phyloP scores from a whole-genome alignment of 2,113 vertebrate genomes.

The Mormoops blainvillei region DNA sequence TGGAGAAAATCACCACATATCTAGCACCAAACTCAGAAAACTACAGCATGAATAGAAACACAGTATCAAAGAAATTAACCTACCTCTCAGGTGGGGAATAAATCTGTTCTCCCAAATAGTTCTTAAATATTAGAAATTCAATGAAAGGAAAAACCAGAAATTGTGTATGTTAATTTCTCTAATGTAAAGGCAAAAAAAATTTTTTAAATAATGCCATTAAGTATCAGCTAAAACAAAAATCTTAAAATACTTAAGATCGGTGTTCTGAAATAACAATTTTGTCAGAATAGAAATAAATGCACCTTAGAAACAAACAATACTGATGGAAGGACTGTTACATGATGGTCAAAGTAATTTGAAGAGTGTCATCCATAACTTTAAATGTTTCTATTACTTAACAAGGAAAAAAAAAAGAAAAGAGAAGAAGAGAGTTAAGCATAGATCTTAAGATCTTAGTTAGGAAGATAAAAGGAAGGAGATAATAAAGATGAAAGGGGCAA shows the following conservation, averaged over 20 bases:
- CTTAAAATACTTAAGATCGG: not conserved
- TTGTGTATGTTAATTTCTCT: not conserved
- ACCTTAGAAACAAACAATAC: not conserved
- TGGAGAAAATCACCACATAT: not conserved
- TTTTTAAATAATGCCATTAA: not conserved
- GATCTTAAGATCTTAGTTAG: slow-evolving; percentile 20
- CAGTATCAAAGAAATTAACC: not conserved
- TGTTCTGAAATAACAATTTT: not conserved
- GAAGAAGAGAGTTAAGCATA: not conserved
- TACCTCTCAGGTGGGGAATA: not conserved
- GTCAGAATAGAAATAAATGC: not conserved
- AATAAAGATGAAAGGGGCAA: slow-evolving; percentile 47
- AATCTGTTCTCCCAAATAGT: not conserved
- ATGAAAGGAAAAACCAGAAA: not conserved
- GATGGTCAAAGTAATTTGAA: not conserved
- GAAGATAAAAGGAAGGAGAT: slow-evolving; percentile 44
- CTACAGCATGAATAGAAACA: not conserved
- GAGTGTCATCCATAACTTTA: not conserved
- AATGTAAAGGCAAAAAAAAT: not conserved
- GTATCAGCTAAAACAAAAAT: not conserved
- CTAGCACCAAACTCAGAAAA: too few species aligned
- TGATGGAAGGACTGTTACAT: not conserved
- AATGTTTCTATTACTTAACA: not conserved
- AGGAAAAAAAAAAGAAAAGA: not conserved
- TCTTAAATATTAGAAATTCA: not conserved